Base-by-base conservation (phyloP, 2,888 invertebrate genomes). In the Synergus laeviventris region DNA sequence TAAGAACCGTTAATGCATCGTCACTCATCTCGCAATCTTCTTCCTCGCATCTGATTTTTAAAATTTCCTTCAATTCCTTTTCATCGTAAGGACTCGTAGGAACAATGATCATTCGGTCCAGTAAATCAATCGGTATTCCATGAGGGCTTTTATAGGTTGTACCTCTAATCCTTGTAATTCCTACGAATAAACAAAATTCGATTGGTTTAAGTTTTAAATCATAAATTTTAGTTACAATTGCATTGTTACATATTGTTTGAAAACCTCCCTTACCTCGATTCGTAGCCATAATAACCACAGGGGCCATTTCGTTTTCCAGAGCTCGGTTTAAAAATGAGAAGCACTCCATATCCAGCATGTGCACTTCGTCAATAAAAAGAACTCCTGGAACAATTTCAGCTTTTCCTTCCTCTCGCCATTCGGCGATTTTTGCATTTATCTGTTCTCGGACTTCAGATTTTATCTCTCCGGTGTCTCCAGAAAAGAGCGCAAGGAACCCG, bases 341-440 rank as follows among this genome's bases (percentile, higher is more conserved):
- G 89, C 99, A 99, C 91, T 99, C 99, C 61, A 99, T 98, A 90
- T 99, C 99, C 82, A 99, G 92, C 99, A 99, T 99, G 90, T 99
- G 99, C 79, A 95, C 97, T 93, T 99, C 99, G 88, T 99, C 99
- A 82, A 99, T 96, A 88, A 99, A 99, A 2, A 99, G 92, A 1
- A 99, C 99, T 0, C 99, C 99, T 0, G 99, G 99, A 49, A 99
- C 97, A 88, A 99, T 98, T 91, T 99, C 99, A 0, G 99, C 99
- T 90, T 99, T 99, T 1, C 99, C 99, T 91, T 99, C 99, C 90
- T 99, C 99, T 31, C 99, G 93, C 99, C 99, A 99, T 90, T 99
- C 99, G 0, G 97, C 96, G 0, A 99, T 97, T 91, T 98, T 99
- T 60, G 96, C 94, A 91, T 99, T 99, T 83, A 99, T 99, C 91